Percentiles rank a stretch among this genome's conserved stretches.
phyloP scores from a whole-genome alignment of 2,888 invertebrate genomes.

The Tryphoninae sp. region DNA sequence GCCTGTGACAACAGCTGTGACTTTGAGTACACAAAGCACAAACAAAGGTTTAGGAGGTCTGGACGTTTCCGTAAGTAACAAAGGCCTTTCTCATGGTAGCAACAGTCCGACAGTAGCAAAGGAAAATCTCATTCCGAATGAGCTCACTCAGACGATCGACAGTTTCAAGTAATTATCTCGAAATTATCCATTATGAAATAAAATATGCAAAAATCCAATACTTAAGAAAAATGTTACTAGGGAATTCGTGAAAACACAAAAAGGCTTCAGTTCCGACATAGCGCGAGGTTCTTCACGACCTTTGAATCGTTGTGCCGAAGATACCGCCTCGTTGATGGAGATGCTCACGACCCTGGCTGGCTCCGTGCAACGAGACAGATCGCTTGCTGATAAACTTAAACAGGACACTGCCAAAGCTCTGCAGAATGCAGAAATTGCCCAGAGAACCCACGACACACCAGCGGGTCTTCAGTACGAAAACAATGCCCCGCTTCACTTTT shows the following conservation, averaged over 20 bases:
- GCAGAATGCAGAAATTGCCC: conserved; percentile 89
- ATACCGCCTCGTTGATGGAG: conserved; percentile 84
- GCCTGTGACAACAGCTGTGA: conserved; percentile 65
- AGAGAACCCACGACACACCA: conserved; percentile 89
- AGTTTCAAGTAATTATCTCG: conserved; percentile 85
- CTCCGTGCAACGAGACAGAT: conserved; percentile 85
- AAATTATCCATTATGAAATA: background rate
- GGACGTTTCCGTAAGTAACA: conserved; percentile 82
- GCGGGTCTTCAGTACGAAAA: conserved; percentile 90
- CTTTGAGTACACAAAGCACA: conserved; percentile 76
- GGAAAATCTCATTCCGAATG: conserved; percentile 88
- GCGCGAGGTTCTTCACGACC: conserved; percentile 87
- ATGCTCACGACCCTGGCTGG: conserved; percentile 85
- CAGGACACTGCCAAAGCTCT: conserved; percentile 88
- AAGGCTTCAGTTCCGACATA: conserved; percentile 90
- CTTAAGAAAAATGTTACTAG: conserved; percentile 72
- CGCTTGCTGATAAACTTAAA: conserved; percentile 86
- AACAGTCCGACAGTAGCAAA: conserved; percentile 83
- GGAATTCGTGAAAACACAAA: conserved; percentile 92
- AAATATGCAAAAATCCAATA: background rate
- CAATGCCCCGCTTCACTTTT: conserved; percentile 87
- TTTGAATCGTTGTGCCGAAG: conserved; percentile 85
- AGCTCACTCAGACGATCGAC: conserved; percentile 90
- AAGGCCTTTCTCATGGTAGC: conserved; percentile 80
- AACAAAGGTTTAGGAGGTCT: conserved; percentile 88